Percentiles rank a stretch among this genome's conserved stretches.
Conservation (phyloP, 1,140 invertebrate genomes). For the Atopsyche davidsoni region DNA sequence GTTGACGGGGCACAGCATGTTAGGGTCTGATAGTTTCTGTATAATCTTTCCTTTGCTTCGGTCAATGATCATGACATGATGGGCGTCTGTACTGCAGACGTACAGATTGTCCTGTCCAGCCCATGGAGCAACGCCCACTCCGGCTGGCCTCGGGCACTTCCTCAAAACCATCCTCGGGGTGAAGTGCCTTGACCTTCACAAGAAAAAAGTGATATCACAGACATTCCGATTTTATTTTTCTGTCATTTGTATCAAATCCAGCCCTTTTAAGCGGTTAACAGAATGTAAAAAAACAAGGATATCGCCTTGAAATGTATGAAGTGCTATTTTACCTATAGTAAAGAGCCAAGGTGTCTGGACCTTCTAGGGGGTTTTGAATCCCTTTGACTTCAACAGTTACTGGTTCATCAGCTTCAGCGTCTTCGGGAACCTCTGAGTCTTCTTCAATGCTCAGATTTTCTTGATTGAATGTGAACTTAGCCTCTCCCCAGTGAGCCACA, state of each 20-base stretch:
- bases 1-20: constrained; percentile 61
- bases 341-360: constrained; percentile 37
- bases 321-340: constrained; percentile 45
- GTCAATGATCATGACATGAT: constrained; percentile 53
- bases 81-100: constrained; percentile 52
- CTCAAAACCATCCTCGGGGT: constrained; percentile 47
- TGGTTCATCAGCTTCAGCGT: constrained; percentile 46
- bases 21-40: constrained; percentile 43
- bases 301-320: no score
- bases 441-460: constrained; percentile 49
- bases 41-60: constrained; percentile 47
- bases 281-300: background rate
- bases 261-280: no score
- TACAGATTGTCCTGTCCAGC: constrained; percentile 47
- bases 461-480: constrained; percentile 47
- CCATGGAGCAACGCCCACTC: constrained; percentile 53
- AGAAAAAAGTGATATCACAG: background rate
- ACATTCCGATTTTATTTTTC: no score
- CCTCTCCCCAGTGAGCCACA: constrained; percentile 48
- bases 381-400: constrained; percentile 36
- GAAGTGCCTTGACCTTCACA: constrained; percentile 43
- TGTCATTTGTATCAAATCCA: no score
- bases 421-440: constrained; percentile 38
- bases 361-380: constrained; percentile 45
- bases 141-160: constrained; percentile 52